Percentiles rank a stretch among this genome's conserved stretches.
phyloP scores from a whole-genome alignment of 2,888 invertebrate species.

The Uloborus plumipes region DNA sequence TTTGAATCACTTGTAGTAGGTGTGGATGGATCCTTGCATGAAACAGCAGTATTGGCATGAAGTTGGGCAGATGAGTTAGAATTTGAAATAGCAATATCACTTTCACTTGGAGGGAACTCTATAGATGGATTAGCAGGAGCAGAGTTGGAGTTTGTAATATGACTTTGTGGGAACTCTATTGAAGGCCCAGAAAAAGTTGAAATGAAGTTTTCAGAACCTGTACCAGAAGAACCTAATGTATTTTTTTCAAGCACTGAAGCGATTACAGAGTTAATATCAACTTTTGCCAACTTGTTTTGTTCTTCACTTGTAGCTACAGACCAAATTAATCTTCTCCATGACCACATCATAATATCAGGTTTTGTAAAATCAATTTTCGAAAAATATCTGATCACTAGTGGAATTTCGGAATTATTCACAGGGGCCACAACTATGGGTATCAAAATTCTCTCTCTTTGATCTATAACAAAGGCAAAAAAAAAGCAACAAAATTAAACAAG shows the following conservation, averaged over 20 bases:
- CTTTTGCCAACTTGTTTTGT: too few relatives aligned
- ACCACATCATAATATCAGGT: constrained; percentile 38
- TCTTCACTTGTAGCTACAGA: too few relatives aligned
- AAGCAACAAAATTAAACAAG: background rate
- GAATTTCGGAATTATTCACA: constrained; percentile 40
- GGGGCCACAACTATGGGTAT: constrained; percentile 44
- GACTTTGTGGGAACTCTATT: constrained; percentile 23
- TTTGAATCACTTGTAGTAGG: too few relatives aligned
- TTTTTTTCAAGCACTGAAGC: background rate
- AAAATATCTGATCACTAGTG: constrained; percentile 29
- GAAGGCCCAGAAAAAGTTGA: constrained; percentile 10
- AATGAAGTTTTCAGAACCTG: background rate
- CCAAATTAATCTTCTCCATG: constrained; percentile 45
- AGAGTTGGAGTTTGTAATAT: too few relatives aligned
- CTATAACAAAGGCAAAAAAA: constrained; percentile 33
- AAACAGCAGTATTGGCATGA: too few relatives aligned
- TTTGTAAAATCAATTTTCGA: constrained; percentile 63
- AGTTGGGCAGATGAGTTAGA: too few relatives aligned
- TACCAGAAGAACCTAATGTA: background rate
- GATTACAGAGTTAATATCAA: constrained; percentile 6
- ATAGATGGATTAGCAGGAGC: too few relatives aligned
- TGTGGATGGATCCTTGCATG: too few relatives aligned
- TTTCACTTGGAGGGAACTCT: too few relatives aligned
- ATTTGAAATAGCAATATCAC: too few relatives aligned
- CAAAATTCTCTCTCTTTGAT: constrained; percentile 37